These are phyloP conservation scores for Macrostomum lignano DNA, from an alignment of 1,140 invertebrate species.

Conservation along the genomic window DNA sequence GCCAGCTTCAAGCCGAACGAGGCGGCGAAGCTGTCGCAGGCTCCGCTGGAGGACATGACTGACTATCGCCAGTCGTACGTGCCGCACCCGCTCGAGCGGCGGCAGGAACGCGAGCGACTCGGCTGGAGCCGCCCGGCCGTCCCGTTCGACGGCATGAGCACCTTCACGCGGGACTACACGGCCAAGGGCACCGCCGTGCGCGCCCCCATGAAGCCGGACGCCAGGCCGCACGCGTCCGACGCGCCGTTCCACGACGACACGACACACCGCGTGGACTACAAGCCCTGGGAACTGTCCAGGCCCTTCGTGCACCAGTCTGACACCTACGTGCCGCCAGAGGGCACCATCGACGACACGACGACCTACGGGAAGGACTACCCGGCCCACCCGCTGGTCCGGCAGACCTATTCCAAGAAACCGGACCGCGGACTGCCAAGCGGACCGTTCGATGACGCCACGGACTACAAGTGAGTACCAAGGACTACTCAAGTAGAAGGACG, in stretches of 20 bases:
- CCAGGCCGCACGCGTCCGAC: slow-evolving; percentile 13
- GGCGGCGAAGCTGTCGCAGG: slow-evolving; percentile 14
- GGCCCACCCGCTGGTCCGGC: slow-evolving; percentile 3
- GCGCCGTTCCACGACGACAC: slow-evolving; percentile 21
- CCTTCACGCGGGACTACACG: slow-evolving; percentile 21
- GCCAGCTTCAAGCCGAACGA: slow-evolving; percentile 16
- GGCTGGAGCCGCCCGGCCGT: slow-evolving; percentile 9
- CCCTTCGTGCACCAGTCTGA: slow-evolving; percentile 15
- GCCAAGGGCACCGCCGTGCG: slow-evolving; percentile 11
- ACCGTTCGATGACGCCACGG: too few relatives aligned
- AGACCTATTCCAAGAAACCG: slow-evolving; percentile 1
- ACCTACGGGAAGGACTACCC: slow-evolving; percentile 8
- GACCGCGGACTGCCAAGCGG: slow-evolving; percentile 2
- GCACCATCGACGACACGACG: slow-evolving; percentile 9
- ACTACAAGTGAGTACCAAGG: too few relatives aligned
- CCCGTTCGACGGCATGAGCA: slow-evolving; percentile 21
- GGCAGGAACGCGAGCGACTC: slow-evolving; percentile 11
- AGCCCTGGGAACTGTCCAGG: slow-evolving; percentile 17
- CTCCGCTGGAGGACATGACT: slow-evolving; percentile 21
- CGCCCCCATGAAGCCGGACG: slow-evolving; percentile 15
- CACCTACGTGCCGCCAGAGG: slow-evolving; percentile 8
- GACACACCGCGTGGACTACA: slow-evolving; percentile 22
- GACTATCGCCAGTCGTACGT: slow-evolving; percentile 21
- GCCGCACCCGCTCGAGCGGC: slow-evolving; percentile 14
- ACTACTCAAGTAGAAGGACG: too few relatives aligned